Conservation (phyloP, 2,888 invertebrate species). For the Pollenia amentaria region DNA sequence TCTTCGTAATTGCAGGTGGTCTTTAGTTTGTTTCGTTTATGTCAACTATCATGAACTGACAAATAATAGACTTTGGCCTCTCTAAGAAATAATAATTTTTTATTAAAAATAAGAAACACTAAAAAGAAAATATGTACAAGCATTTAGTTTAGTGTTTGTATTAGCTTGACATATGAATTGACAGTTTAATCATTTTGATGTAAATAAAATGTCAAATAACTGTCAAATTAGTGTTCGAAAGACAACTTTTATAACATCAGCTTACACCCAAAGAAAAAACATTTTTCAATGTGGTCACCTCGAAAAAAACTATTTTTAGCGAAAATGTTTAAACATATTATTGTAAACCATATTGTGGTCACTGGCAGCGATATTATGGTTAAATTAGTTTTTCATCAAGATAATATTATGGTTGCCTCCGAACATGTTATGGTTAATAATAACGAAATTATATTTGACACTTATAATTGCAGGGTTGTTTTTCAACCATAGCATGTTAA, state of each 20-base stretch:
- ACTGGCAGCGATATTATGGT: too few species aligned
- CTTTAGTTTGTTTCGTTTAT: slow-evolving; percentile 43
- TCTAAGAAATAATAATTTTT: slow-evolving; percentile 7
- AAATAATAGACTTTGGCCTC: slow-evolving; percentile 41
- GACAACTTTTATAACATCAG: neutral
- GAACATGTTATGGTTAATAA: too few species aligned
- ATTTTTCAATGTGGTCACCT: too few species aligned
- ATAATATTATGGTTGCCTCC: too few species aligned
- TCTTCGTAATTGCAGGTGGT: slow-evolving; percentile 65
- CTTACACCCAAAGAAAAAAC: too few species aligned
- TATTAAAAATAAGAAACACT: neutral
- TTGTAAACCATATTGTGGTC: too few species aligned
- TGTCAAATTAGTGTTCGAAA: slow-evolving; percentile 27
- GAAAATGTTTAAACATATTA: too few species aligned
- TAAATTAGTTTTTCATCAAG: too few species aligned
- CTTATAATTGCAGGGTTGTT: too few species aligned
- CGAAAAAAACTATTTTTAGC: too few species aligned
- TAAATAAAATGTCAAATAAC: slow-evolving; percentile 8
- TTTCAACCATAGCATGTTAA: too few species aligned
- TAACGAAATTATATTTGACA: too few species aligned
- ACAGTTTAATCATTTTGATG: slow-evolving; percentile 32
- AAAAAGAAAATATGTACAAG: neutral
- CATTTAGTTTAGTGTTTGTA: neutral
- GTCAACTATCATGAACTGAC: slow-evolving; percentile 40
- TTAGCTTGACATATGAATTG: slow-evolving; percentile 39